Conservation (phyloP, 2,888 invertebrate genomes). For the Pyrrhia umbra region DNA sequence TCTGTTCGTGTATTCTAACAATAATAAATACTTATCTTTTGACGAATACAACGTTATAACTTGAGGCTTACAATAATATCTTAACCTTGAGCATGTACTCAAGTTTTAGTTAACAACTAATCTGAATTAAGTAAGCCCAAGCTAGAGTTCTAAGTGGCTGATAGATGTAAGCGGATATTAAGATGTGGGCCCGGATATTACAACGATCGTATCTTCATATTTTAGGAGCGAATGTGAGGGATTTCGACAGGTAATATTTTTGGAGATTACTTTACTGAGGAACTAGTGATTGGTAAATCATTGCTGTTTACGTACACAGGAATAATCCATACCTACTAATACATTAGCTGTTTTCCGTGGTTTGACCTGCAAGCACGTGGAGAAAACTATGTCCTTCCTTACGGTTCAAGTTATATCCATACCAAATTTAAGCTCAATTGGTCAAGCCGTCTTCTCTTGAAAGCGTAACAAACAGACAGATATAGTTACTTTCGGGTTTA, state of each 20-base stretch:
- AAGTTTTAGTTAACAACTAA: slow-evolving; percentile 41
- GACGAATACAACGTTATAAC: not conserved
- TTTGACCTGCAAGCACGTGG: too few species aligned
- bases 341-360: too few species aligned
- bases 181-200: slow-evolving; percentile 80
- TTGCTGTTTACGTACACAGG: not conserved
- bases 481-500: too few species aligned
- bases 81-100: slow-evolving; percentile 22
- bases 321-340: too few species aligned
- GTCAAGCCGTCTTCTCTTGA: too few species aligned
- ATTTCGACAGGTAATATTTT: slow-evolving; percentile 47
- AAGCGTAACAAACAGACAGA: too few species aligned
- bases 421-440: too few species aligned
- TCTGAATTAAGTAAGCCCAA: slow-evolving; percentile 50
- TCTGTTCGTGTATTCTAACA: too few species aligned
- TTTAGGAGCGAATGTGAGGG: slow-evolving; percentile 56
- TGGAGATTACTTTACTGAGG: slow-evolving; percentile 32
- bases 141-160: slow-evolving; percentile 64
- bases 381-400: too few species aligned
- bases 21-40: not conserved
- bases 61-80: not conserved
- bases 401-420: too few species aligned
- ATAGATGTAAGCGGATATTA: slow-evolving; percentile 81
- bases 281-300: slow-evolving; percentile 16
- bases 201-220: slow-evolving; percentile 65